These are phyloP conservation scores for Sapayoa aenigma DNA, from an alignment of 2,113 vertebrate genomes.

Conservation along the genomic window DNA sequence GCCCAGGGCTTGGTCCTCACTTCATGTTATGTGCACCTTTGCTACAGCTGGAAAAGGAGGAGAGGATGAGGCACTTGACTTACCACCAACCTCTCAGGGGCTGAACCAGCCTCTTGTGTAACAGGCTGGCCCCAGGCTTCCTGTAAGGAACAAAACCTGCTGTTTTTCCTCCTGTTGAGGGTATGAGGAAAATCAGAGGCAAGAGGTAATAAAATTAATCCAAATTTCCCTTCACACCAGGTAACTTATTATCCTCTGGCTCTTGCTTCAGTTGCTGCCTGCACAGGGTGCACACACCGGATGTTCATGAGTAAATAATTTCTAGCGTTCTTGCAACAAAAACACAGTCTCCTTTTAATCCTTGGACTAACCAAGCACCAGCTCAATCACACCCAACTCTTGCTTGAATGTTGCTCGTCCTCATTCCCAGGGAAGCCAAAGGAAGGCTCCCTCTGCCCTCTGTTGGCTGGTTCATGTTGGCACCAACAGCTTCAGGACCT, in stretches of 20 bases:
- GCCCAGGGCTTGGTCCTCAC: not conserved
- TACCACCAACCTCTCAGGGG: not conserved
- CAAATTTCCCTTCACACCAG: not conserved
- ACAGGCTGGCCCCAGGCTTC: not conserved
- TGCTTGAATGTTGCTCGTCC: not conserved
- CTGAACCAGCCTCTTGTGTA: not conserved
- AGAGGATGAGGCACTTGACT: not conserved
- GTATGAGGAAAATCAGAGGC: not conserved
- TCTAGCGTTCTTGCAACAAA: not conserved
- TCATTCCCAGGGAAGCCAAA: not conserved
- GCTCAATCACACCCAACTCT: not conserved
- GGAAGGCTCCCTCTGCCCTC: not conserved
- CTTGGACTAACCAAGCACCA: not conserved
- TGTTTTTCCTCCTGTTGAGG: not conserved
- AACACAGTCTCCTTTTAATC: not conserved
- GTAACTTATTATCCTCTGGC: not conserved
- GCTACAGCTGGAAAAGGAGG: not conserved
- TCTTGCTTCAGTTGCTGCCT: not conserved
- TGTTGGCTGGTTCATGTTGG: not conserved
- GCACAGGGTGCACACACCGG: not conserved
- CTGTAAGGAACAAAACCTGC: not conserved
- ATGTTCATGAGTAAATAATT: not conserved
- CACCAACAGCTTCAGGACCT: not conserved
- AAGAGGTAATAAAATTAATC: not conserved
- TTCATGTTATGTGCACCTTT: not conserved